Evolutionary conservation across 1,140 invertebrate species (phyloP).

Genomic region (Sesamia nonagrioides): DNA sequence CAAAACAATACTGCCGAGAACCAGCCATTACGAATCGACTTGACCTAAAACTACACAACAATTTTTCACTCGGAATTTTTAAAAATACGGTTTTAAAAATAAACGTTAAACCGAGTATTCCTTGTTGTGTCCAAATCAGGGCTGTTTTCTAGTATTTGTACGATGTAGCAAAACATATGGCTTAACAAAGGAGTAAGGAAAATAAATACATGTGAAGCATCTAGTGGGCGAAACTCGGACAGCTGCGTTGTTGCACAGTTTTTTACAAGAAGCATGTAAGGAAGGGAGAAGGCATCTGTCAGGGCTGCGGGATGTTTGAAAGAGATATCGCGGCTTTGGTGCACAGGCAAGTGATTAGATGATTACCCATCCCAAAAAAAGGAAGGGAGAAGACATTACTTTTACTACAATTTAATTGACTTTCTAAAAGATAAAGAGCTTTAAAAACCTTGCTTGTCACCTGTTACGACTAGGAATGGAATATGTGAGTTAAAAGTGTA

Average conservation of each 20-base stretch:
- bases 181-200: conserved; percentile 14
- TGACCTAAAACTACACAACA: conserved; percentile 43
- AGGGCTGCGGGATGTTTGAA: too few species aligned
- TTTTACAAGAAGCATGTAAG: not conserved
- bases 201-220: conserved; percentile 26
- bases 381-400: not conserved
- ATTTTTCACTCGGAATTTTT: conserved; percentile 45
- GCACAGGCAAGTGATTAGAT: too few species aligned
- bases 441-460: too few species aligned
- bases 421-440: not conserved
- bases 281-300: not conserved
- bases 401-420: not conserved
- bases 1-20: conserved; percentile 20
- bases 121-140: conserved; percentile 50
- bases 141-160: conserved; percentile 44
- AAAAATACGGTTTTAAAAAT: conserved; percentile 42
- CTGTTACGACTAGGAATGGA: too few species aligned
- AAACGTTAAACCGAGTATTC: conserved; percentile 40
- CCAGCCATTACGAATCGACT: conserved; percentile 32
- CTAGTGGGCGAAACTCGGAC: conserved; percentile 22
- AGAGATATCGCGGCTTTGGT: too few species aligned
- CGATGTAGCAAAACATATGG: conserved; percentile 37
- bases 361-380: too few species aligned
- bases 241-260: not conserved
- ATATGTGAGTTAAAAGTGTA: too few species aligned